A percentile compares a stretch with the other conserved stretches of the same genome.
These are phyloP conservation scores for Tenthredo amoena DNA, from an alignment of 2,888 invertebrate genomes.

Conservation along the genomic window DNA sequence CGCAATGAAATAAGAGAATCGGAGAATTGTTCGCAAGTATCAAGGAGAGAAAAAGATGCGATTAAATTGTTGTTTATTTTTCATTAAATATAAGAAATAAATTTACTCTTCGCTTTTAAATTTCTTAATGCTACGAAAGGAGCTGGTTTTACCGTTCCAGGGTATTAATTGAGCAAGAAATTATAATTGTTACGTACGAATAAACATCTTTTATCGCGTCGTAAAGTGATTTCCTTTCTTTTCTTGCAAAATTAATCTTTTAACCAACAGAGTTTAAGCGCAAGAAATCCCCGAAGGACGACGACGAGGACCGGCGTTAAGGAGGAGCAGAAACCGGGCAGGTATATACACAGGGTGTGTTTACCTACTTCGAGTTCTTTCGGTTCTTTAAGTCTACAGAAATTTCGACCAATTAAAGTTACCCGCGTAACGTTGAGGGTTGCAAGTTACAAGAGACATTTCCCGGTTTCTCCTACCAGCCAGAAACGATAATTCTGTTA, in stretches of 20 bases:
- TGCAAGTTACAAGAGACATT: background rate
- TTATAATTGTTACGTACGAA: conserved; percentile 30
- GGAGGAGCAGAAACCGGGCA: background rate
- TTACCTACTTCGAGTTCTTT: conserved; percentile 13
- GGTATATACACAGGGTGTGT: conserved; percentile 25
- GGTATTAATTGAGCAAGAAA: conserved; percentile 16
- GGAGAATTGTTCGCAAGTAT: background rate
- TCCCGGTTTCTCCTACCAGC: background rate
- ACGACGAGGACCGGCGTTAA: background rate
- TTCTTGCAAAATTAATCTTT: conserved; percentile 17
- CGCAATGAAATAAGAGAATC: background rate
- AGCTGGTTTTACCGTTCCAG: background rate
- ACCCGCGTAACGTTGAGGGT: conserved; percentile 23
- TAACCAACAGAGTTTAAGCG: background rate
- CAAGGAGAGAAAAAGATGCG: background rate
- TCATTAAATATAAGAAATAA: background rate
- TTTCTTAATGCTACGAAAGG: background rate
- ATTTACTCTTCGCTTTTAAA: background rate
- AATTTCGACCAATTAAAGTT: conserved; percentile 37
- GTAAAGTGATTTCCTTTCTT: conserved; percentile 8
- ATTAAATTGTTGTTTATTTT: background rate
- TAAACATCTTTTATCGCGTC: conserved; percentile 22
- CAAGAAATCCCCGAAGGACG: conserved; percentile 4
- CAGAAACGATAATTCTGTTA: conserved; percentile 13
- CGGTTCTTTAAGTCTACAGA: conserved; percentile 14